phyloP scores from a whole-genome alignment of 1,140 invertebrate species.

The Vollenhovia emeryi region DNA sequence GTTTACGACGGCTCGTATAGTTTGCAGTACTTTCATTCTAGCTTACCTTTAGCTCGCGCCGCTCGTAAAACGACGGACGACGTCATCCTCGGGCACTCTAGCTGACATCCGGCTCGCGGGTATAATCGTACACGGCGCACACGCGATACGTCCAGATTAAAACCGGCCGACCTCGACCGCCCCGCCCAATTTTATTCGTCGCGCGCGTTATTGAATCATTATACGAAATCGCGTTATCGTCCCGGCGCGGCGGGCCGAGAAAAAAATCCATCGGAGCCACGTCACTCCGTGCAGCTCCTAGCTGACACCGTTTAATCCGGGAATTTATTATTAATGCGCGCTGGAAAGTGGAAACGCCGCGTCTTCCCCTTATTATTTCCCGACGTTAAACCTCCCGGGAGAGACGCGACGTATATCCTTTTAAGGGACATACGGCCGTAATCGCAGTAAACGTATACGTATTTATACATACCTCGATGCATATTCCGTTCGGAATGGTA shows the following conservation, averaged over 20 bases:
- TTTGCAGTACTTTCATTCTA: constrained; percentile 29
- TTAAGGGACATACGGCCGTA: background rate
- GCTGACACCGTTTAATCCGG: background rate
- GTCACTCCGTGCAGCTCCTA: background rate
- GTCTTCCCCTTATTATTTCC: no score
- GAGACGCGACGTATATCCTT: background rate
- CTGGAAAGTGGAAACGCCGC: background rate
- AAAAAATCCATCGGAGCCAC: background rate
- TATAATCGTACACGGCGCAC: constrained; percentile 10
- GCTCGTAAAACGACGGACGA: constrained; percentile 31
- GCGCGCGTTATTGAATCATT: constrained; percentile 21
- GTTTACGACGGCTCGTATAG: constrained; percentile 41
- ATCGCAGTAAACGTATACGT: background rate
- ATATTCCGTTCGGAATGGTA: background rate
- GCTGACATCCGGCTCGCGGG: background rate
- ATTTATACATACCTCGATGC: background rate
- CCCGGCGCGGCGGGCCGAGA: background rate
- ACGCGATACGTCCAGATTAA: constrained; percentile 28
- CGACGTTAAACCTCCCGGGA: background rate
- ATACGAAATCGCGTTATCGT: background rate
- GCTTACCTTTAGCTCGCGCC: background rate
- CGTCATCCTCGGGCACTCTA: constrained; percentile 16
- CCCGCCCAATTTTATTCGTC: background rate
- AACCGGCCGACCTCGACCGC: background rate
- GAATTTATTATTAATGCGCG: background rate